These are phyloP conservation scores for Bombyx mandarina DNA, from an alignment of 1,140 invertebrate species.

Conservation along the genomic window DNA sequence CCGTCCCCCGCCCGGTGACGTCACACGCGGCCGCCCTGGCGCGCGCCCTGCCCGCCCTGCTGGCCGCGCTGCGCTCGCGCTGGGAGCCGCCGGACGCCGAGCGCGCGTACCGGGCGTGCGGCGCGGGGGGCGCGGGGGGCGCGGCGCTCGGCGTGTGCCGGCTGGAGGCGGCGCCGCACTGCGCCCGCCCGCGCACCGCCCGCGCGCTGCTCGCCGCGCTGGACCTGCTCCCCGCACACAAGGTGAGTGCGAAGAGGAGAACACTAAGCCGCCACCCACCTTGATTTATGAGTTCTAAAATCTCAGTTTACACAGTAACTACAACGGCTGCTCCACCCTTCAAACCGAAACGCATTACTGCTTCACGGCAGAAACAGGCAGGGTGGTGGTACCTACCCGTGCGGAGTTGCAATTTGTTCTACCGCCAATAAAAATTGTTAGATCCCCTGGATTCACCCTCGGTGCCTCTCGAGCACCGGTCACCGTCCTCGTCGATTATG, in stretches of 20 bases:
- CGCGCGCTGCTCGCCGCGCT: conserved; percentile 11
- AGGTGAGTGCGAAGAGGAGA: not conserved
- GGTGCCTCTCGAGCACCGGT: no score
- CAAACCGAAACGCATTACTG: no score
- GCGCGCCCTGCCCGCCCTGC: conserved; percentile 5
- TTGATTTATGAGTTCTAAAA: not conserved
- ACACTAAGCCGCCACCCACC: conserved; percentile 6
- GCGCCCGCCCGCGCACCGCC: not conserved
- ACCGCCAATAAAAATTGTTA: no score
- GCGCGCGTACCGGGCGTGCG: conserved; percentile 5
- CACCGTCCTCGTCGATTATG: no score
- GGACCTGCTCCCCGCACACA: conserved; percentile 5
- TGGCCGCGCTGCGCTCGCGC: conserved; percentile 4
- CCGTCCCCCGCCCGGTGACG: conserved; percentile 9
- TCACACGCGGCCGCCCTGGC: conserved; percentile 12
- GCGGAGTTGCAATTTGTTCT: no score
- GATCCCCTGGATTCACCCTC: no score
- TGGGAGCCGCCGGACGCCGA: not conserved
- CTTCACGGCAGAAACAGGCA: no score
- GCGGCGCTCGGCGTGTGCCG: not conserved
- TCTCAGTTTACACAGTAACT: not conserved
- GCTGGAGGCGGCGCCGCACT: conserved; percentile 4
- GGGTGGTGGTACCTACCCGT: no score
- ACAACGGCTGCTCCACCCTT: not conserved
- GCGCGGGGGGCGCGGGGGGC: conserved; percentile 4